Percentiles rank a stretch among this genome's conserved stretches.
Conservation (phyloP, 2,888 invertebrate genomes). For the Cabera pusaria region DNA sequence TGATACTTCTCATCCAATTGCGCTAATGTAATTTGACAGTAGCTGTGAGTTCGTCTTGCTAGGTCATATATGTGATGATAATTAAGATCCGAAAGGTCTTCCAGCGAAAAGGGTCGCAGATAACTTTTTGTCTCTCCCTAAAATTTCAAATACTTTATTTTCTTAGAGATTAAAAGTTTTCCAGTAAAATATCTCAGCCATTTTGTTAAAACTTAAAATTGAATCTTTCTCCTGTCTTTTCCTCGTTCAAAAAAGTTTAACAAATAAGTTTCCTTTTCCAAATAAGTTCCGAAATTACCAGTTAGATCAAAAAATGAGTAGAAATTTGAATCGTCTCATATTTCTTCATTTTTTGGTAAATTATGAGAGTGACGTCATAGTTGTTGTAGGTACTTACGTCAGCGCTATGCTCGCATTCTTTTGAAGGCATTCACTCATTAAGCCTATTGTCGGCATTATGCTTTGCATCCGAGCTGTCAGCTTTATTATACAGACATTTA, state of each 20-base stretch:
- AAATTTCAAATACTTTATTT: conserved; percentile 23
- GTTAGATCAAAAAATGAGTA: conserved; percentile 2
- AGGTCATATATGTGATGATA: background rate
- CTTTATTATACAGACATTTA: conserved; percentile 54
- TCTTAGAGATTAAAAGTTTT: conserved; percentile 9
- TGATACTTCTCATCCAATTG: too few species aligned
- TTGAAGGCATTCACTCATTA: conserved; percentile 40
- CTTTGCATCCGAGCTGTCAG: conserved; percentile 40
- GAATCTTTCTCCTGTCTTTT: conserved; percentile 14
- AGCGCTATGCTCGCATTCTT: conserved; percentile 21
- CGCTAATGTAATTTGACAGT: too few species aligned
- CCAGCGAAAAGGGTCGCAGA: conserved; percentile 1
- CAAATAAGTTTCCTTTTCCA: conserved; percentile 6
- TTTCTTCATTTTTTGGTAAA: conserved; percentile 12
- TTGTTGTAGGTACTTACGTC: conserved; percentile 24
- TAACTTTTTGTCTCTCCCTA: conserved; percentile 2
- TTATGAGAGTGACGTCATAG: conserved; percentile 25
- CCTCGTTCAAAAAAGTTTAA: conserved; percentile 7
- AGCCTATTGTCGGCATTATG: conserved; percentile 46
- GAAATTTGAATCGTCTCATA: conserved; percentile 4
- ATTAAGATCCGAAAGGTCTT: background rate
- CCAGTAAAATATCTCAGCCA: conserved; percentile 11
- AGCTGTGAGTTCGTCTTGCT: too few species aligned
- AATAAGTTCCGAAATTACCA: conserved; percentile 10
- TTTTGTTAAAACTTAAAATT: conserved; percentile 20